Evolutionary conservation across 2,113 vertebrate species (phyloP).

Genomic region (Kryptolebias marmoratus): DNA sequence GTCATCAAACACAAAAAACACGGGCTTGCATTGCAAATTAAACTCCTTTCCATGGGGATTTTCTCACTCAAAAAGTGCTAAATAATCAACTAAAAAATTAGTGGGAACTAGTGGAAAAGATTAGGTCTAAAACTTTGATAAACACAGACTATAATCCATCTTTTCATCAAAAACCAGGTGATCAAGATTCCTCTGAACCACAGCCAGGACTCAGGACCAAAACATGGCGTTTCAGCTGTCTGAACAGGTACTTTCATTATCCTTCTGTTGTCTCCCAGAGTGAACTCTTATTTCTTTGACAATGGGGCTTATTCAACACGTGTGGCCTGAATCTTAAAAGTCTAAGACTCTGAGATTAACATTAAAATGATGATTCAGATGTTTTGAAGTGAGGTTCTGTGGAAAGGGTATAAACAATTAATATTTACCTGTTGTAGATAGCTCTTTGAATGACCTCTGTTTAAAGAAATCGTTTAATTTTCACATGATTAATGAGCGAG

Average conservation of each 20-base stretch:
- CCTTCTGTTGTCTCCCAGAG: neutral
- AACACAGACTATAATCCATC: neutral
- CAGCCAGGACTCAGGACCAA: neutral
- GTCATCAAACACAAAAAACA: conserved; percentile 2
- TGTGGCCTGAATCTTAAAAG: neutral
- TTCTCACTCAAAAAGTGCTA: neutral
- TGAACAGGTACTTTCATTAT: conserved; percentile 17
- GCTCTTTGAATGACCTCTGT: too few species aligned
- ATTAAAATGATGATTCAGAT: neutral
- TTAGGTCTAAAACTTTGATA: neutral
- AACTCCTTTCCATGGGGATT: neutral
- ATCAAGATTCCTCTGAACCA: conserved; percentile 28
- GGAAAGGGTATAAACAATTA: too few species aligned
- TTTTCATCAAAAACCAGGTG: conserved; percentile 4
- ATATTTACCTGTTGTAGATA: too few species aligned
- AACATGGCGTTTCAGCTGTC: conserved; percentile 6
- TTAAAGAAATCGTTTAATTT: too few species aligned
- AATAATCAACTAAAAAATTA: neutral
- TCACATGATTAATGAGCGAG: too few species aligned
- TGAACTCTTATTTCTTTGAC: conserved; percentile 9
- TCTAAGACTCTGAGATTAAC: neutral
- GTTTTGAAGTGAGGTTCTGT: too few species aligned
- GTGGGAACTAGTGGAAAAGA: neutral
- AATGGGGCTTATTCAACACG: neutral
- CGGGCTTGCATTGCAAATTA: neutral